A percentile compares a stretch with the other conserved stretches of the same genome.
These are phyloP conservation scores for Trilocha varians DNA, from an alignment of 2,888 invertebrate species.

Conservation along the genomic window DNA sequence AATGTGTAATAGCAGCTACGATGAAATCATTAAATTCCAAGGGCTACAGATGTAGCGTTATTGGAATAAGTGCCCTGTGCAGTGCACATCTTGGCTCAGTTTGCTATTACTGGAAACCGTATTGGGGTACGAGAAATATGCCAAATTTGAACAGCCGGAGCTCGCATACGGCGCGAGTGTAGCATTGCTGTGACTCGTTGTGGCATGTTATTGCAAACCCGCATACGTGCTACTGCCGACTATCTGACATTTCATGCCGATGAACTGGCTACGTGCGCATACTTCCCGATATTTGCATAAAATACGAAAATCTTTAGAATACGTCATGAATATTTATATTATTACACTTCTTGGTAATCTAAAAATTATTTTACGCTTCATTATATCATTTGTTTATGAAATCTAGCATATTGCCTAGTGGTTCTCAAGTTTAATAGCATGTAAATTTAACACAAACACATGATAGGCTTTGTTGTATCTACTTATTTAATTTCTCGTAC, in stretches of 20 bases:
- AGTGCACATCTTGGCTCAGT: constrained; percentile 31
- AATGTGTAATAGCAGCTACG: constrained; percentile 18
- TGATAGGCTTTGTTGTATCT: too few species aligned
- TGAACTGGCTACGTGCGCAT: constrained; percentile 58
- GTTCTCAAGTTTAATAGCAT: too few species aligned
- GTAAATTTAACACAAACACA: too few species aligned
- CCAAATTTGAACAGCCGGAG: constrained; percentile 60
- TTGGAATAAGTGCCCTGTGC: constrained; percentile 30
- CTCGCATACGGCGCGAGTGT: constrained; percentile 58
- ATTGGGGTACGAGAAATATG: constrained; percentile 59
- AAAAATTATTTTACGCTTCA: too few species aligned
- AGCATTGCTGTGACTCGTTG: constrained; percentile 66
- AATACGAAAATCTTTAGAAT: constrained; percentile 35
- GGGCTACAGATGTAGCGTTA: constrained; percentile 14
- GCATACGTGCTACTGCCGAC: constrained; percentile 61
- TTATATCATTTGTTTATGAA: too few species aligned
- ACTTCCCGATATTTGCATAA: constrained; percentile 44
- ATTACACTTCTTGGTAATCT: constrained; percentile 11
- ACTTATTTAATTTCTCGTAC: too few species aligned
- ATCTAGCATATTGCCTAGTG: too few species aligned
- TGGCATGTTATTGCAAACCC: constrained; percentile 72
- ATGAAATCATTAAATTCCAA: constrained; percentile 34
- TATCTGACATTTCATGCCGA: constrained; percentile 70
- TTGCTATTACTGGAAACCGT: constrained; percentile 25
- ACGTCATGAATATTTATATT: constrained; percentile 22